Conservation (phyloP, 2,888 invertebrate genomes). For the Pristionchus entomophagus region DNA sequence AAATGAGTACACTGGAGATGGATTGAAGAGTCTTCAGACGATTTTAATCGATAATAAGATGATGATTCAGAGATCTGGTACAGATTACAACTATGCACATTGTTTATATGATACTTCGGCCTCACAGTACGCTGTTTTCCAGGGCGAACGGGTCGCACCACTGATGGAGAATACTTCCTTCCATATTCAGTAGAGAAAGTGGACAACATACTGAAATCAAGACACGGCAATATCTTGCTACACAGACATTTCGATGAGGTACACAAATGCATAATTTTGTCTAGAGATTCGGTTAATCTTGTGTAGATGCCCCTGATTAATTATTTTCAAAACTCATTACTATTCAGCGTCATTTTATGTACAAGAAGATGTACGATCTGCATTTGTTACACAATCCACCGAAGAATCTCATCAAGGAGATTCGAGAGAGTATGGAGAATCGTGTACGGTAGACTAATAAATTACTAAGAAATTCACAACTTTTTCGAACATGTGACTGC, state of each 20-base stretch:
- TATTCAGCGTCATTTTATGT: background rate
- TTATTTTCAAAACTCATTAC: background rate
- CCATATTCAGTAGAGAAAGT: background rate
- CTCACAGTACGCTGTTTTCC: background rate
- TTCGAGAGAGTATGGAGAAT: no score
- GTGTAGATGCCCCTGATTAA: background rate
- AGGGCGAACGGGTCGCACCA: background rate
- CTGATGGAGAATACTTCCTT: background rate
- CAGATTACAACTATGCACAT: background rate
- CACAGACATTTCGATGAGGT: background rate
- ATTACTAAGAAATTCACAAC: no score
- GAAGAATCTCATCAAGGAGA: no score
- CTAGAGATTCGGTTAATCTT: background rate
- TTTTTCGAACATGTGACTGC: no score
- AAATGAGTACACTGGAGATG: background rate
- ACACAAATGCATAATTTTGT: background rate
- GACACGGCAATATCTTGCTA: background rate
- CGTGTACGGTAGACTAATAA: no score
- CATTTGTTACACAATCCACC: background rate
- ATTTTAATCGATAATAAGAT: background rate
- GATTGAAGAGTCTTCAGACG: background rate
- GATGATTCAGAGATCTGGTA: background rate
- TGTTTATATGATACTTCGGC: background rate
- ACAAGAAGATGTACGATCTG: background rate
- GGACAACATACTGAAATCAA: background rate